phyloP scores from a whole-genome alignment of 53 echinoderm and acorn worm genomes.

The Arbacia lixula region DNA sequence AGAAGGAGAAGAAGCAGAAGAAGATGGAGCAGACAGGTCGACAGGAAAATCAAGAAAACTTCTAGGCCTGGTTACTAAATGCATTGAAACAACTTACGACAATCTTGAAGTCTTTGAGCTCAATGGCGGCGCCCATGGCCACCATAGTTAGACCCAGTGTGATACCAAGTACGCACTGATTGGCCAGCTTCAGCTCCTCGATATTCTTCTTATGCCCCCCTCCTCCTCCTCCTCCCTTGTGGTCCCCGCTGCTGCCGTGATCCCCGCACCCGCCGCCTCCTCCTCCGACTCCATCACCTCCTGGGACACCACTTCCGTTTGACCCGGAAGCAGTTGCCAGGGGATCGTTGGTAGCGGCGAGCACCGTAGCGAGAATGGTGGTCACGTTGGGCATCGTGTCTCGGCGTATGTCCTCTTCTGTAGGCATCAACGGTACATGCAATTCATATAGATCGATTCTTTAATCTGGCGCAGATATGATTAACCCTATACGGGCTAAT shows the following conservation, averaged over 20 bases:
- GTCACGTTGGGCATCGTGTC: too few species aligned
- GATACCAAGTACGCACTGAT: slow-evolving; percentile 68
- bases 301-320: background rate
- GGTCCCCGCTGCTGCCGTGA: slow-evolving; percentile 2
- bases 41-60: too few species aligned
- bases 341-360: background rate
- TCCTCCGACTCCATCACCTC: background rate
- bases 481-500: too few species aligned
- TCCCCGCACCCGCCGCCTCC: slow-evolving; percentile 1
- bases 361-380: too few species aligned
- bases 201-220: slow-evolving; percentile 18
- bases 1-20: too few species aligned
- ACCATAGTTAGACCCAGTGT: slow-evolving; percentile 85
- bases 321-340: background rate
- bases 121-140: slow-evolving; percentile 87
- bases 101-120: slow-evolving; percentile 75
- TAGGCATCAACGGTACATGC: too few species aligned
- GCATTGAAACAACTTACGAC: slow-evolving; percentile 71
- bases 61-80: too few species aligned
- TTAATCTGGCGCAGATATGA: too few species aligned
- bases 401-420: too few species aligned
- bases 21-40: too few species aligned
- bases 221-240: background rate
- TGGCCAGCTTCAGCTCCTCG: slow-evolving; percentile 72
- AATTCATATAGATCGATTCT: too few species aligned